Evolutionary conservation across 2,888 invertebrate genomes (phyloP).

Genomic region (Mactromeris polynyma): DNA sequence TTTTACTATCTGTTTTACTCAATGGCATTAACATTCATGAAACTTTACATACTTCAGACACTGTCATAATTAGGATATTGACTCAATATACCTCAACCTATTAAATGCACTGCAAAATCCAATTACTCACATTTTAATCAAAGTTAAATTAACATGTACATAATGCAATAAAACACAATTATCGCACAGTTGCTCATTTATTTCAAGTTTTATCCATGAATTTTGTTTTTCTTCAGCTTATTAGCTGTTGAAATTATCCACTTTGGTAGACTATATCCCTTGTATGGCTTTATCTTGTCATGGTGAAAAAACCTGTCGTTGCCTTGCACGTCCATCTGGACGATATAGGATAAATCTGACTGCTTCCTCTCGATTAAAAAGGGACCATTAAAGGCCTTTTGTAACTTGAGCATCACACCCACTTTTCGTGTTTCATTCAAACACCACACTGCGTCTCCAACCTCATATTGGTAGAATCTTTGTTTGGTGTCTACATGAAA

Average conservation of each 20-base stretch:
- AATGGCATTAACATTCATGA: no score
- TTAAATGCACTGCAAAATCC: no score
- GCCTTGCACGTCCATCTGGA: conserved; percentile 30
- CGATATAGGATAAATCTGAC: conserved; percentile 33
- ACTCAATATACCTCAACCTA: no score
- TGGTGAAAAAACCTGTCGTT: conserved; percentile 48
- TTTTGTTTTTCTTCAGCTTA: neutral
- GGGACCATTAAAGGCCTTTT: conserved; percentile 53
- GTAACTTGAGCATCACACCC: conserved; percentile 50
- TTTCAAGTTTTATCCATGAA: neutral
- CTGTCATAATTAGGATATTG: no score
- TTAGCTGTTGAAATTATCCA: conserved; percentile 3
- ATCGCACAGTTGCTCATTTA: no score
- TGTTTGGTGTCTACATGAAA: conserved; percentile 12
- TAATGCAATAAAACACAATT: no score
- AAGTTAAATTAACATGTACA: no score
- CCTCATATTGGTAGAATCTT: neutral
- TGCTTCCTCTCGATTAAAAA: conserved; percentile 39
- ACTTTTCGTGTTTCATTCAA: conserved; percentile 45
- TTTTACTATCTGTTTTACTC: no score
- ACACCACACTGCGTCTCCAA: conserved; percentile 50
- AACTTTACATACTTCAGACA: no score
- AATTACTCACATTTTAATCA: no score
- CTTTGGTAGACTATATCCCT: conserved; percentile 19
- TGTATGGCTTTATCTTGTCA: conserved; percentile 55